phyloP scores from a whole-genome alignment of 30 jellyfish, hydroid and myxozoan species.

The Rhopilema esculentum region DNA sequence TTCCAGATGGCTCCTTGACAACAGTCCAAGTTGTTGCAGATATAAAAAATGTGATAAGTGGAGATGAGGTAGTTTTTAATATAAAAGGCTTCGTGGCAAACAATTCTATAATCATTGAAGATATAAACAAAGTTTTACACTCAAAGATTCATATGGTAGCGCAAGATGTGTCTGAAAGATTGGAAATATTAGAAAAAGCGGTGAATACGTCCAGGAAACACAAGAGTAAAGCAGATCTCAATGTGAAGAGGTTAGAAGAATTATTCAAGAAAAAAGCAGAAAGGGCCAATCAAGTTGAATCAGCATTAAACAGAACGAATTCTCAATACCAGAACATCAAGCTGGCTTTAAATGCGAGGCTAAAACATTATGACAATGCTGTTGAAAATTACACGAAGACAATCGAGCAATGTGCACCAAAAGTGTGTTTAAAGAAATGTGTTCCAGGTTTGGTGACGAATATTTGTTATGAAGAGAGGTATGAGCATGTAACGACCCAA shows the following conservation, averaged over 20 bases:
- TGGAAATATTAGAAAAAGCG: conserved; percentile 2
- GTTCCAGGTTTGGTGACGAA: conserved; percentile 59
- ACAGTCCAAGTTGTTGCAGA: conserved; percentile 19
- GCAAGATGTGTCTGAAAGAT: conserved; percentile 4
- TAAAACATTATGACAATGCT: conserved; percentile 20
- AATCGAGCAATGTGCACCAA: conserved; percentile 62
- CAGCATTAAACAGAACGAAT: conserved; percentile 1
- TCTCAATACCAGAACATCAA: neutral
- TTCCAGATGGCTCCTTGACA: conserved; percentile 41
- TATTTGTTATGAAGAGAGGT: conserved; percentile 52
- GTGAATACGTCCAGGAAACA: conserved; percentile 19
- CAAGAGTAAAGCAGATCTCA: neutral
- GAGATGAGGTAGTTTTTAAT: conserved; percentile 35
- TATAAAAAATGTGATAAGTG: neutral
- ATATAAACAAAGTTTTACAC: conserved; percentile 29
- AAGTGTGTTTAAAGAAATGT: conserved; percentile 59
- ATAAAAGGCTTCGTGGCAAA: neutral
- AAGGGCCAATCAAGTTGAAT: neutral
- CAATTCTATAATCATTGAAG: neutral
- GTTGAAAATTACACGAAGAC: conserved; percentile 41
- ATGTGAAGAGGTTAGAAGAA: neutral
- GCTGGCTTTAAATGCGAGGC: conserved; percentile 1
- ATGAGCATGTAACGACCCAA: conserved; percentile 12
- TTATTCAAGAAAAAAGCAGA: neutral
- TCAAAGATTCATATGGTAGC: conserved; percentile 14